Percentiles rank a stretch among this genome's conserved stretches.
Conservation (phyloP, 1,140 invertebrate genomes). For the Drosophila takahashii region DNA sequence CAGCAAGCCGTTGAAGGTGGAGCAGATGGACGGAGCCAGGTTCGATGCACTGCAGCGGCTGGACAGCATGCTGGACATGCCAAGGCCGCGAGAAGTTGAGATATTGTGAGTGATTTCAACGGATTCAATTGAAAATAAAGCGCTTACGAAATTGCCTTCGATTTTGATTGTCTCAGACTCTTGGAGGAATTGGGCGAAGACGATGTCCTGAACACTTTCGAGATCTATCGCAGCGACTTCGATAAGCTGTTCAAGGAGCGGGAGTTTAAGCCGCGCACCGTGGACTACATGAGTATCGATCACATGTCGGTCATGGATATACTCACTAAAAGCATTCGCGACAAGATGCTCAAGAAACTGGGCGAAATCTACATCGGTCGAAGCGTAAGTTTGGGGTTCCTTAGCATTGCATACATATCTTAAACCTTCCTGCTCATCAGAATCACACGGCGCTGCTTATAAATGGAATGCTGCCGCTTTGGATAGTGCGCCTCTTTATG, state of each 20-base stretch:
- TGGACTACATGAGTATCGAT: conserved; percentile 43
- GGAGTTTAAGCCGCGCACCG: conserved; percentile 38
- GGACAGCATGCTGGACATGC: conserved; percentile 36
- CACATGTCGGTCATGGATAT: conserved; percentile 65
- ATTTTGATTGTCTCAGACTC: conserved; percentile 39
- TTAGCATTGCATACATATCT: neutral
- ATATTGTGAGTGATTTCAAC: conserved; percentile 57
- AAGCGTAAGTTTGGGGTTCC: conserved; percentile 44
- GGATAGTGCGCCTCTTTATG: conserved; percentile 72
- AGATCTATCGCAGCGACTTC: conserved; percentile 48
- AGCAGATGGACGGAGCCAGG: conserved; percentile 18
- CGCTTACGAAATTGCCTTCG: conserved; percentile 17
- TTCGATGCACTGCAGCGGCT: conserved; percentile 27
- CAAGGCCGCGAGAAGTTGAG: conserved; percentile 52
- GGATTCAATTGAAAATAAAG: conserved; percentile 8
- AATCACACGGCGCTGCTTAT: conserved; percentile 51
- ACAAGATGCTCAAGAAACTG: conserved; percentile 61
- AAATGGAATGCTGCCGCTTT: conserved; percentile 72
- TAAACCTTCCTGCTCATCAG: conserved; percentile 15
- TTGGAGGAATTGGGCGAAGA: conserved; percentile 51
- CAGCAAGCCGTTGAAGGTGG: conserved; percentile 3
- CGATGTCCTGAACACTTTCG: conserved; percentile 59
- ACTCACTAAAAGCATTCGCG: conserved; percentile 38
- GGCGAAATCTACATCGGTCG: conserved; percentile 35
- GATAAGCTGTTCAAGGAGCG: conserved; percentile 54